Percentiles rank a stretch among this genome's conserved stretches.
Evolutionary conservation across 2,797 vertebrate genomes (phyloP).

Genomic region (Oreochromis grahami): DNA sequence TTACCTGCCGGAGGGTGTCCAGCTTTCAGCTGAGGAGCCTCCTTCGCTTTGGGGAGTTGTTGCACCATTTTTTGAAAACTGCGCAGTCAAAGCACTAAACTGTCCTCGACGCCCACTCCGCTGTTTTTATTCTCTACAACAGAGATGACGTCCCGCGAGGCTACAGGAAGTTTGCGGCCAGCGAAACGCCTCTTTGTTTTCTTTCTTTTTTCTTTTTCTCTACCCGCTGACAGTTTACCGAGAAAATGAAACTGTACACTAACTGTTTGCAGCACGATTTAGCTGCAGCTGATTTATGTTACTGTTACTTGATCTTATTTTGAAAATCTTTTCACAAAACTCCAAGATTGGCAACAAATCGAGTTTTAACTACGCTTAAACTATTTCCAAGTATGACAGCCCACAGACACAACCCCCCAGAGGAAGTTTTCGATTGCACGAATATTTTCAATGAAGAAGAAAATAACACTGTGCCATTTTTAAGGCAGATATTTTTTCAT

Average conservation of each 20-base stretch:
- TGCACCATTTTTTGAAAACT: slow-evolving; percentile 67
- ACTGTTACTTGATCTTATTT: neutral
- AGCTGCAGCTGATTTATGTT: neutral
- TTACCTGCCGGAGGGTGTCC: slow-evolving; percentile 80
- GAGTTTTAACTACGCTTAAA: neutral
- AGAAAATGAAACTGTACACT: neutral
- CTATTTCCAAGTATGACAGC: neutral
- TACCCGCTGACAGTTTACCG: neutral
- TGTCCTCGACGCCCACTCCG: slow-evolving; percentile 6
- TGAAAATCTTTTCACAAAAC: neutral
- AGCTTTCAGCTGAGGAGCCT: slow-evolving; percentile 59
- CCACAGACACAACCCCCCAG: neutral
- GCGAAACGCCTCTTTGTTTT: neutral
- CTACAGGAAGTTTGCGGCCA: slow-evolving; percentile 38
- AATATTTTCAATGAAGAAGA: neutral
- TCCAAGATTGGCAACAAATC: neutral
- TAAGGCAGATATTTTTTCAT: neutral
- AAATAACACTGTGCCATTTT: neutral
- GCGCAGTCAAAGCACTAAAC: neutral
- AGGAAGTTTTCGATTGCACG: neutral
- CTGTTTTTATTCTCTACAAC: slow-evolving; percentile 57
- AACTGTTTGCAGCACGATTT: neutral
- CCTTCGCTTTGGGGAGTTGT: slow-evolving; percentile 53
- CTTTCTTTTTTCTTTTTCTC: neutral
- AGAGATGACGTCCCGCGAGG: slow-evolving; percentile 26